Conservation (phyloP, 2,888 invertebrate genomes). For the Pollenia griseotomentosa region DNA sequence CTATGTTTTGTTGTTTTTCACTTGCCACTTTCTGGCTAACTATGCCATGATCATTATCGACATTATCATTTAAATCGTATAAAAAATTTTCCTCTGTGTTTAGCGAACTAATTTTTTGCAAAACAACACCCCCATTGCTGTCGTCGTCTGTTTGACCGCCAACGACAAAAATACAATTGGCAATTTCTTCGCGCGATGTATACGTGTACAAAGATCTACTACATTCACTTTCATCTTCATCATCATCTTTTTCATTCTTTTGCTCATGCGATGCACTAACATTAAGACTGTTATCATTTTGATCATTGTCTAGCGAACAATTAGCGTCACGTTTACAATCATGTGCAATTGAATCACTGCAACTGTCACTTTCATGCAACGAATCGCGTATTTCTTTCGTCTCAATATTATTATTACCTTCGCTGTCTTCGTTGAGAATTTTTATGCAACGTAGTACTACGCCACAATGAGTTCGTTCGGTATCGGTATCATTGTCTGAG, state of each 20-base stretch:
- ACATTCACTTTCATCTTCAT: constrained; percentile 79
- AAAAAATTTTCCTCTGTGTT: constrained; percentile 70
- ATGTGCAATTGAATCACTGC: constrained; percentile 69
- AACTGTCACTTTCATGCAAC: constrained; percentile 72
- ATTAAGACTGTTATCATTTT: constrained; percentile 38
- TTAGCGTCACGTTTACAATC: constrained; percentile 65
- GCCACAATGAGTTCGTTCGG: constrained; percentile 84
- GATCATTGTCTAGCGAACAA: constrained; percentile 33
- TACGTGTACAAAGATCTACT: constrained; percentile 74
- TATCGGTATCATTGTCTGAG: constrained; percentile 87
- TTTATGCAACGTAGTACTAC: constrained; percentile 83
- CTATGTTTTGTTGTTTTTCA: constrained; percentile 47
- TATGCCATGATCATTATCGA: constrained; percentile 74
- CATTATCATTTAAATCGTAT: constrained; percentile 38
- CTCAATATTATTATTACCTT: constrained; percentile 29
- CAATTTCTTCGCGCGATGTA: constrained; percentile 78
- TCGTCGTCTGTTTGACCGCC: constrained; percentile 80
- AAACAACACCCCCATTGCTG: constrained; percentile 77
- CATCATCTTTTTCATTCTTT: constrained; percentile 69
- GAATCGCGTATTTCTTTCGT: constrained; percentile 61
- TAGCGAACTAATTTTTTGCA: constrained; percentile 79
- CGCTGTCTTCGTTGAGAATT: constrained; percentile 75
- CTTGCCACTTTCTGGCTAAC: constrained; percentile 76
- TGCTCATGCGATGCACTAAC: constrained; percentile 34
- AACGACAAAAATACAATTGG: constrained; percentile 81